Base-by-base conservation (phyloP, 2,888 invertebrate species). In the Dioctria linearis region DNA sequence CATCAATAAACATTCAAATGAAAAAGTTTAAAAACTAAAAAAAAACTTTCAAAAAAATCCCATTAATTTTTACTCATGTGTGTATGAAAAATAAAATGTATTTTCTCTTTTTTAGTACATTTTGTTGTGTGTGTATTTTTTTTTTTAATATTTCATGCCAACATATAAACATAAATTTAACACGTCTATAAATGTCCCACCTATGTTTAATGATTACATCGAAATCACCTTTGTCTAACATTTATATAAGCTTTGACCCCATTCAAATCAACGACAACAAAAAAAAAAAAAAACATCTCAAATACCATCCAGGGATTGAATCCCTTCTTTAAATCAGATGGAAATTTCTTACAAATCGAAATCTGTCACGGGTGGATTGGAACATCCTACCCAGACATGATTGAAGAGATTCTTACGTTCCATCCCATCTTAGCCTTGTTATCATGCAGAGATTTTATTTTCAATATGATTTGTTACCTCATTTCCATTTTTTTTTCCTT, bases 341-440 rank as follows among this genome's bases (percentile, higher is more conserved):
- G 39, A 61, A 61, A 39, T 4, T 61, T 61, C 61, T 13, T 61
- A 61, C 61, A 61, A 61, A 61, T 61, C 61, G 61, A 61, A 37
- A 61, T 5, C 61, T 61, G 61, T 61, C 37, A 25, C 61, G 61
- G 61, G 61, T 61, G 61, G 39, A 61, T 61, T 61, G 37, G 61
- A 25, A 37, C 61, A 61, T 61, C 61, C 61, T 61, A 25, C 11
- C 61, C 61, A 25, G 61, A 25, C 61, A 61, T 61, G 61, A 61
- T 61, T 39, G 61, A 61, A 61, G 61, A 61, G 37, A 39, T 39
- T 61, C 25, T 39, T 61, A 39, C 37, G 61, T 61, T 25, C 61
- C 61, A 39, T 61, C 37, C 61, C 61, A 39, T 61, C 5, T 61
- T 61, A 61, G 61, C 37, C 37, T 61, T 37, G 61, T 61, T 61